Evolutionary conservation across 2,888 invertebrate genomes (phyloP).

Genomic region (Synergus laeviventris): DNA sequence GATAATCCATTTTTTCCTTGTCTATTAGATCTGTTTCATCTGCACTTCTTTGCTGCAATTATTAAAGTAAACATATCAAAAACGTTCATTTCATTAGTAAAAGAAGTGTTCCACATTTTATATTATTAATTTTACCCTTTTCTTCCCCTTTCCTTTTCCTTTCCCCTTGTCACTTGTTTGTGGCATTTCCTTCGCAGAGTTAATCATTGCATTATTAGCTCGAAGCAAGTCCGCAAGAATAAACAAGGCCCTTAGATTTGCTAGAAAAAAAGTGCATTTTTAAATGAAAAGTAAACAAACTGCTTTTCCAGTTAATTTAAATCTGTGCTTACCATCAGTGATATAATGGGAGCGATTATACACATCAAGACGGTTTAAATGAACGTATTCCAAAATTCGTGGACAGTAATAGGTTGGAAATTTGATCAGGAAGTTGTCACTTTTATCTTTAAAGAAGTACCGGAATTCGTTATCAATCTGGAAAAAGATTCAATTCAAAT

Average conservation of each 20-base stretch:
- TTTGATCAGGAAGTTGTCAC: conserved; percentile 15
- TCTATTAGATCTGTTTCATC: background rate
- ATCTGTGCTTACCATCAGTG: background rate
- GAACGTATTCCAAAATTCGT: conserved; percentile 39
- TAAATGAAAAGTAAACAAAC: background rate
- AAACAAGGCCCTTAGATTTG: background rate
- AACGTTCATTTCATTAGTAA: background rate
- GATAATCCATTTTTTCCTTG: background rate
- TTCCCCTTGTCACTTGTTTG: background rate
- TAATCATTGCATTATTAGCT: background rate
- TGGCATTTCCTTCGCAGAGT: background rate
- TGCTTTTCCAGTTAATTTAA: background rate
- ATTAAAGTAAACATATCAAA: background rate
- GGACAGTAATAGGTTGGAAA: conserved; percentile 34
- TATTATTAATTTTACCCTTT: background rate
- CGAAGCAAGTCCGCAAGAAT: background rate
- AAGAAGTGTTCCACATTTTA: background rate
- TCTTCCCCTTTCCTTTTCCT: background rate
- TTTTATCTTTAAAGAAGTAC: conserved; percentile 24
- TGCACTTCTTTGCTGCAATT: background rate
- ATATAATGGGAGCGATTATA: conserved; percentile 12
- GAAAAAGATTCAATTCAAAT: background rate
- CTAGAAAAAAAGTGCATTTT: background rate
- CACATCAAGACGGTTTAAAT: conserved; percentile 11
- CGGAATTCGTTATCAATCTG: conserved; percentile 37